These are phyloP conservation scores for Colletes latitarsis DNA, from an alignment of 1,140 invertebrate species.

Conservation along the genomic window DNA sequence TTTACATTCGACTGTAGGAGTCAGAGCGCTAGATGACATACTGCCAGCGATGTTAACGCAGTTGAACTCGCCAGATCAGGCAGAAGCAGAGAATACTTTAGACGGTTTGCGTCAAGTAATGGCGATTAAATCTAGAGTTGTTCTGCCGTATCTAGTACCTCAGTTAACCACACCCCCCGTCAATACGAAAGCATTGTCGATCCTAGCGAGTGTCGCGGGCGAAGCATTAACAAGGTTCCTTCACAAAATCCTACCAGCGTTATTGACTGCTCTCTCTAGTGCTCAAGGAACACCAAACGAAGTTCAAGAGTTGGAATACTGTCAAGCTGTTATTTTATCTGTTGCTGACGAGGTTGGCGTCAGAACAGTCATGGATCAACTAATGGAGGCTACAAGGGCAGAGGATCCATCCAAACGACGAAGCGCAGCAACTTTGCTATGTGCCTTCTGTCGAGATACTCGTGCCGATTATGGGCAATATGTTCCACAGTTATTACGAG, in stretches of 20 bases:
- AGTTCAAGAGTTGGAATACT: conserved; percentile 93
- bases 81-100: conserved; percentile 91
- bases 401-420: conserved; percentile 85
- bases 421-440: conserved; percentile 93
- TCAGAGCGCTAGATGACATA: conserved; percentile 98
- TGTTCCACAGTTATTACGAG: conserved; percentile 93
- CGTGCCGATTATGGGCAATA: conserved; percentile 93
- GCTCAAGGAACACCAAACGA: conserved; percentile 87
- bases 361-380: conserved; percentile 92
- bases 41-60: conserved; percentile 94
- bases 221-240: conserved; percentile 96
- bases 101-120: conserved; percentile 98
- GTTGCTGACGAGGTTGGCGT: conserved; percentile 94
- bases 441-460: conserved; percentile 94
- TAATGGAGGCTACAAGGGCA: conserved; percentile 90
- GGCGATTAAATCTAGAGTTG: conserved; percentile 96
- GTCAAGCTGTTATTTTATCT: conserved; percentile 95
- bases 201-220: conserved; percentile 95
- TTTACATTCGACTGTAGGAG: conserved; percentile 96
- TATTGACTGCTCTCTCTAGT: conserved; percentile 89
- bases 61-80: conserved; percentile 88
- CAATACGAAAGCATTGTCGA: conserved; percentile 96
- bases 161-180: conserved; percentile 93
- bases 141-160: conserved; percentile 97
- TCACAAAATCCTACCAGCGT: conserved; percentile 93